Base-by-base conservation (phyloP, 2,797 vertebrate species). In the Vipera ursinii region DNA sequence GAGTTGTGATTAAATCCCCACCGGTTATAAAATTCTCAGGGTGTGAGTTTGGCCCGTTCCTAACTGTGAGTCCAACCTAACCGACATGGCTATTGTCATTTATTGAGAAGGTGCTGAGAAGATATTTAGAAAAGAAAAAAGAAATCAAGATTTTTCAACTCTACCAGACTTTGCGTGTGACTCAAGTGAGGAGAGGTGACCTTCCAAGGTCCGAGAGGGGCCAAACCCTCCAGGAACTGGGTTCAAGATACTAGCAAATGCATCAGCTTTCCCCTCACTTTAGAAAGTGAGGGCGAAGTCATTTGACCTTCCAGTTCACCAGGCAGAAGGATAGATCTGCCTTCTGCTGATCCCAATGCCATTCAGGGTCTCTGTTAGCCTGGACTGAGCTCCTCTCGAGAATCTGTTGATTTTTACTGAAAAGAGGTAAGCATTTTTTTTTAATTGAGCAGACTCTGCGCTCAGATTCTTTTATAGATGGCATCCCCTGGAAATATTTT, bases 401-500 rank as follows among this genome's bases (percentile, higher is more conserved):
- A 78, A 53, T n/a, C 94, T 93, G 86, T 95, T 96, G 95, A 94
- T 95, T 97, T 97, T 95, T 69, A 96, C 95, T 3, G 6, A 93
- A 95, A 96, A 94, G 95, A 95, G 95, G 10, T 96, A 96, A 97
- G 96, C 95, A 87, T 88, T 96, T 87, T 1, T 92, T 32, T 17
- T 6, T 3, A 65, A 94, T 95, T 95, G 95, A 94, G 92, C 5
- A 86, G 93, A 91, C 92, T 95, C 95, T 94, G 95, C 28, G n/a
- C 92, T 88, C 55, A 86, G 93, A 95, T 96, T 96, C 91, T 73
- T 94, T 93, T 94, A 48, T 87, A 90, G 91, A 17, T 87, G 94
- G 87, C 24, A 92, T 93, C 92, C 92, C 95, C 93, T 93, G 24
- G 92, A 92, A 90, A 96, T n/a, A 32, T 90, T 60, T 88, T 87